Evolutionary conservation across 1,140 invertebrate genomes (phyloP), one percentile per base, ranked within the genome.

Genomic region (Monomorium pharaonis): DNA sequence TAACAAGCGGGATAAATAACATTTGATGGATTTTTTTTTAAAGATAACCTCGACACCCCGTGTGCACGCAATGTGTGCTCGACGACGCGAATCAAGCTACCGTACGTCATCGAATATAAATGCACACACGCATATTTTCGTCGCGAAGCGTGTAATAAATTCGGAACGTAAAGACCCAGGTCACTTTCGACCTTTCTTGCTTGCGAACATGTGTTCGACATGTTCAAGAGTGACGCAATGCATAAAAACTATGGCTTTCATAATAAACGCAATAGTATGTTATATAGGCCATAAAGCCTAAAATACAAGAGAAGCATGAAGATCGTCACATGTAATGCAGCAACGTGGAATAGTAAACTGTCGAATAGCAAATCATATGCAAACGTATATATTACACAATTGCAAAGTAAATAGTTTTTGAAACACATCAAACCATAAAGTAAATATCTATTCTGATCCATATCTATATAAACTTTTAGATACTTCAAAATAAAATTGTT

Each of bases 161-260:
- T 83, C n/a, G 24, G 37, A 18, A 9, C 18, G 27, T 58, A 74
- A 74, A 83, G 78, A 44, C 18, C 51, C 51, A 47, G 12, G 49
- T 44, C 42, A 42, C 37, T 74, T 58, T 18, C 51, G 42, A 72
- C 51, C 27, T 58, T 72, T 27, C 65, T 83, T 74, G 51, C 44
- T 54, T 47, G 37, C 51, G 14, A 56, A 83, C 78, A 83, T 74
- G 78, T 83, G 78, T 83, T 83, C 51, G 67, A 74, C 67, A 74
- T 24, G 33, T 83, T 5, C 51, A n/a, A 58, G 14, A 60, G 37
- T 60, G 42, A 44, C 30, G 27, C 18, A 33, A 24, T n/a, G 37
- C 14, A 47, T 72, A 74, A 83, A 83, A 83, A 47, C 27, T 21
- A 21, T 44, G n/a, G 30, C 51, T 60, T 70, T 1, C 58, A n/a